Base-by-base conservation (phyloP, 2,797 vertebrate species). In the Sylvilagus floridanus region DNA sequence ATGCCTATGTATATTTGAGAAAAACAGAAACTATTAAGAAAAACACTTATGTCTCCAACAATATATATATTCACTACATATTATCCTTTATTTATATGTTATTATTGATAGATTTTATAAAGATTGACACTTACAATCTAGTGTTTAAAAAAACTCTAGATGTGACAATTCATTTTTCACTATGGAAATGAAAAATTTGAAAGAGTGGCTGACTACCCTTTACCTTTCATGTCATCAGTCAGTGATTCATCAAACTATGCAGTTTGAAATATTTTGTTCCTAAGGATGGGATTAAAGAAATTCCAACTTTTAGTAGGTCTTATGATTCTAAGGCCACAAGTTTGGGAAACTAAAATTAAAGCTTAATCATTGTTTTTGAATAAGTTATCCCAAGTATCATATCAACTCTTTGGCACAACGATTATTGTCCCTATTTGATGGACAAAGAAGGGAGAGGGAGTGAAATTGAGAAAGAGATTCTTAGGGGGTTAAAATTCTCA, bases 161-260 rank as follows among this genome's bases (percentile, higher is more conserved):
- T 81, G n/a, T 69, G 68, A 30, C 28, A 91, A 87, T 87, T 90
- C 85, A 94, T 10, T 78, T 87, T 93, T 65, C 42, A n/a, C 16
- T 81, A 37, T 21, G 88, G 24, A 91, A 89, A 77, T 73, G 24
- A 42, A 69, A 57, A 54, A 87, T 96, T 92, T 65, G 30, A 89
- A 32, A 28, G 6, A 94, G 32, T 88, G 21, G 54, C 16, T 84
- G 63, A 95, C 76, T 89, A 69, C 13, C 82, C 75, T 89, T 94
- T 26, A 91, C 14, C n/a, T 87, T 71, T 87, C 35, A 54, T 7
- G 54, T 65, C 54, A 37, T 37, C 60, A 4, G n/a, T 91, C 93
- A 79, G 83, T 62, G 94, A 95, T 90, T 93, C 94, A 89, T 89
- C 72, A 94, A 85, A 91, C 86, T 72, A 13, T 90, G 84, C 91